phyloP scores from a whole-genome alignment of 2,113 vertebrate species.

The Gymnorhina tibicen region DNA sequence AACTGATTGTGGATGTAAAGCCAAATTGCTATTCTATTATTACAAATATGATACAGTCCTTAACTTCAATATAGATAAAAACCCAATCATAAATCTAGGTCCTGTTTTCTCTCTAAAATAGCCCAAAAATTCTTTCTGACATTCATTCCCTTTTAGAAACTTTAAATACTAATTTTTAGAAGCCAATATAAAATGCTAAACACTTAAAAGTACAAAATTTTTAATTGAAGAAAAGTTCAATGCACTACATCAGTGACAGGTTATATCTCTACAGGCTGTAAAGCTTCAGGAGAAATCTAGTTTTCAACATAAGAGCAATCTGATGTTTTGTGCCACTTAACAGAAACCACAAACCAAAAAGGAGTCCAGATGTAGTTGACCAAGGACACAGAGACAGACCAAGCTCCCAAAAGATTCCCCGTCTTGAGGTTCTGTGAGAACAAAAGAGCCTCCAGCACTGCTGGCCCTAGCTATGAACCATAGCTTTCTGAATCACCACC shows the following conservation, averaged over 20 bases:
- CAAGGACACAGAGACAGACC: neutral
- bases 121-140: neutral
- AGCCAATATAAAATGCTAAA: neutral
- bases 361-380: neutral
- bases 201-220: neutral
- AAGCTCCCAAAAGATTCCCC: neutral
- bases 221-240: neutral
- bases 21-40: neutral
- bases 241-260: too few species aligned
- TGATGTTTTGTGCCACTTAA: neutral
- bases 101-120: neutral
- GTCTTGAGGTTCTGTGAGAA: neutral
- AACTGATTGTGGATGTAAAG: neutral
- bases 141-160: neutral
- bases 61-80: neutral
- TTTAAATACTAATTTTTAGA: neutral
- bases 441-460: neutral
- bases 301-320: neutral
- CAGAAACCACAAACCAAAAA: neutral
- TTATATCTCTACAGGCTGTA: neutral
- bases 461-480: neutral
- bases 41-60: neutral
- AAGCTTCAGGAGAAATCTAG: neutral
- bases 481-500: neutral
- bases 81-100: neutral